Conservation (phyloP, 2,113 vertebrate species). For the Callospermophilus lateralis region DNA sequence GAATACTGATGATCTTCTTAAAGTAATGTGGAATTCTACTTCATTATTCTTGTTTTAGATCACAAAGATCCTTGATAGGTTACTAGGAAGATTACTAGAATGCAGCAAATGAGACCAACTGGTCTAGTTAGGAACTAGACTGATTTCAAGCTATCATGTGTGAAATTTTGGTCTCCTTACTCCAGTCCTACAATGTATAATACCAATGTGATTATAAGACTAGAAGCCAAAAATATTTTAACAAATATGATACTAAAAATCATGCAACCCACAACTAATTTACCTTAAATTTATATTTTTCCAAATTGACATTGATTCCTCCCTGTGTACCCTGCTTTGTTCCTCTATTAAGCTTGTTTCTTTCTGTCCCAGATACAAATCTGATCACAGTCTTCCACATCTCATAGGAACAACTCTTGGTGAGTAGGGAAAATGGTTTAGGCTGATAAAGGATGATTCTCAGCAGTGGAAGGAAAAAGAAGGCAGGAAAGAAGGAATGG, state of each 20-base stretch:
- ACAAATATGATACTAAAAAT: slow-evolving; percentile 30
- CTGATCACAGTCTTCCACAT: neutral
- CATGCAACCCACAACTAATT: slow-evolving; percentile 40
- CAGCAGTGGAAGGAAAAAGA: neutral
- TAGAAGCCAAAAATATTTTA: slow-evolving; percentile 30
- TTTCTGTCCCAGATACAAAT: neutral
- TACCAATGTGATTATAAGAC: slow-evolving; percentile 19
- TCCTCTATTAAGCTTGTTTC: neutral
- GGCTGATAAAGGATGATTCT: neutral
- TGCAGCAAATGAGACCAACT: neutral
- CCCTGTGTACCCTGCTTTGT: neutral
- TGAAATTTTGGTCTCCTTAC: slow-evolving; percentile 54
- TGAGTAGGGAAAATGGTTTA: slow-evolving; percentile 21
- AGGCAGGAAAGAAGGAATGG: neutral
- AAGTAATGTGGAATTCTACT: neutral
- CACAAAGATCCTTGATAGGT: neutral
- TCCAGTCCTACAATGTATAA: neutral
- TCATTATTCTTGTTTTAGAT: neutral
- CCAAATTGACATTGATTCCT: slow-evolving; percentile 24
- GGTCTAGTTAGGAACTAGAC: neutral
- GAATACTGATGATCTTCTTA: neutral
- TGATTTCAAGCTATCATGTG: neutral
- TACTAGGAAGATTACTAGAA: neutral
- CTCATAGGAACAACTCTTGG: neutral
- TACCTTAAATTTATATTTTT: slow-evolving; percentile 59